Conservation (phyloP, 2,888 invertebrate genomes). For the Athalia rosae region DNA sequence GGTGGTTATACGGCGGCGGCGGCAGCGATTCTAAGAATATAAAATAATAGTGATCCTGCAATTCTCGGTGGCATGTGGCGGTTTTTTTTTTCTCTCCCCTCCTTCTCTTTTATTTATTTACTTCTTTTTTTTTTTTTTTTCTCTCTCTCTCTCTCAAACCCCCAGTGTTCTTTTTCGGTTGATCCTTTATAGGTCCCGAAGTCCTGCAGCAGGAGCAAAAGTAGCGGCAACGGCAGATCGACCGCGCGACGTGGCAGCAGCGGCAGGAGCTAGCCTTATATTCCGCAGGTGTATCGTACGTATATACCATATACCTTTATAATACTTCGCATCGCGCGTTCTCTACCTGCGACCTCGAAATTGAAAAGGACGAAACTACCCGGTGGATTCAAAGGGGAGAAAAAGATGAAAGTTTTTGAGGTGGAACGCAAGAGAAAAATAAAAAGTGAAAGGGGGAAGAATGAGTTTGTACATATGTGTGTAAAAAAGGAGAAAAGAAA, state of each 20-base stretch:
- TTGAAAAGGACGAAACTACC: neutral
- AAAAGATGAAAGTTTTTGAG: neutral
- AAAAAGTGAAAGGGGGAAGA: neutral
- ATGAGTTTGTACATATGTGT: too few relatives aligned
- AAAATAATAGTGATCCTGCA: conserved; percentile 44
- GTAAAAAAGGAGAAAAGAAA: neutral
- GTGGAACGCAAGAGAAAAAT: neutral
- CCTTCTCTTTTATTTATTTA: conserved; percentile 26
- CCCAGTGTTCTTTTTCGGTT: conserved; percentile 45
- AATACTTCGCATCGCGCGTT: neutral
- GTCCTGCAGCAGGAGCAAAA: neutral
- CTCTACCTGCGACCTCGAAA: conserved; percentile 36
- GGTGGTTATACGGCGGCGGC: conserved; percentile 60
- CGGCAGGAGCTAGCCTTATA: too few relatives aligned
- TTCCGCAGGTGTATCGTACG: conserved; percentile 26
- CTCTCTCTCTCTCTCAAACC: conserved; percentile 51
- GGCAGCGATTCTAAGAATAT: neutral
- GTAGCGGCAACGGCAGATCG: neutral
- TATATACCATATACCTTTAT: neutral
- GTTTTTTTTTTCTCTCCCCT: conserved; percentile 11
- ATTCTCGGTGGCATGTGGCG: conserved; percentile 59
- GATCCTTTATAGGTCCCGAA: conserved; percentile 63
- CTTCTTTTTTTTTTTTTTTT: conserved; percentile 11
- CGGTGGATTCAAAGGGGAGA: neutral
- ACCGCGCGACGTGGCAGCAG: too few relatives aligned